Evolutionary conservation across 2,113 vertebrate genomes (phyloP).

Genomic region (Falcunculus frontatus): DNA sequence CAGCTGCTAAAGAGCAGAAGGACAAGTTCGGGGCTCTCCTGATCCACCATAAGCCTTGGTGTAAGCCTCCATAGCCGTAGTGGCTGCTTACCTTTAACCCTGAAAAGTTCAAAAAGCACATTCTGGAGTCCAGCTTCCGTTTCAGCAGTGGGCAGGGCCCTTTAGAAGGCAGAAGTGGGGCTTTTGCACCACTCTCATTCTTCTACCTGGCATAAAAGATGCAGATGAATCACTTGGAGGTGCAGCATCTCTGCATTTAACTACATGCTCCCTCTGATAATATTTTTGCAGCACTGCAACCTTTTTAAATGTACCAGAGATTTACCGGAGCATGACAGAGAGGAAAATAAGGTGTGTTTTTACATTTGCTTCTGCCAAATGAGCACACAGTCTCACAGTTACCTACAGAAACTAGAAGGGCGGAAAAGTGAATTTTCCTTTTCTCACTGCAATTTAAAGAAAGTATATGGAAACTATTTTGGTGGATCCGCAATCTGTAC

Average conservation of each 20-base stretch:
- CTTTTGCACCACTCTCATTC: not conserved
- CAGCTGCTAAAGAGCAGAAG: not conserved
- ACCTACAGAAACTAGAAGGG: not conserved
- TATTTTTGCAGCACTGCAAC: not conserved
- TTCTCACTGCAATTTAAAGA: not conserved
- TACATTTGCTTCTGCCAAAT: not conserved
- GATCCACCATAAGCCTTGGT: not conserved
- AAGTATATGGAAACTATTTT: slow-evolving; percentile 5
- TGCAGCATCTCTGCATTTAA: not conserved
- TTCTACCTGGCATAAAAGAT: not conserved
- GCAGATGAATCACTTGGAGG: not conserved
- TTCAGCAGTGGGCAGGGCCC: not conserved
- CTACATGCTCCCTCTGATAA: not conserved
- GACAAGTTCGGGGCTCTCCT: not conserved
- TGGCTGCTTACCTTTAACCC: not conserved
- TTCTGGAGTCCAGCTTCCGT: not conserved
- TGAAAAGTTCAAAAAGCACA: not conserved
- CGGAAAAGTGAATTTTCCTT: not conserved
- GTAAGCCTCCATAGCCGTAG: rapidly evolving
- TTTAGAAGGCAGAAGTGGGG: not conserved
- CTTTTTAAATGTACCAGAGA: not conserved
- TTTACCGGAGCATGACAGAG: not conserved
- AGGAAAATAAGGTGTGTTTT: not conserved
- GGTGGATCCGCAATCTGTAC: not conserved
- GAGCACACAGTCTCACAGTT: not conserved